These are phyloP conservation scores for Chymomyza caudatula DNA, from an alignment of 2,888 invertebrate genomes.

Conservation along the genomic window DNA sequence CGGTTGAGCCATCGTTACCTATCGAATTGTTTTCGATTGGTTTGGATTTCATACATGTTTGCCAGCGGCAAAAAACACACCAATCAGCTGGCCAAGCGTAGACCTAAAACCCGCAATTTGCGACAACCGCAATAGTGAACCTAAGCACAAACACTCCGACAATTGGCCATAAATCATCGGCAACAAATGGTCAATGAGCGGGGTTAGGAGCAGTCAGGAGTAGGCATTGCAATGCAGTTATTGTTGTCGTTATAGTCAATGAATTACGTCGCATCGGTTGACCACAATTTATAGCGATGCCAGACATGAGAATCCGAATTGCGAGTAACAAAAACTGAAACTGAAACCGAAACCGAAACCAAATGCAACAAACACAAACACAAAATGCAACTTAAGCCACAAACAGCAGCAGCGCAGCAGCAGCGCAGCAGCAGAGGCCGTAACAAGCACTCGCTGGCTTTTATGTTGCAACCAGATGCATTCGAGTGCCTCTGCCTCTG, in stretches of 20 bases:
- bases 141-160: conserved; percentile 30
- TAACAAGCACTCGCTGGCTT: conserved; percentile 48
- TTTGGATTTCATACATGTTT: conserved; percentile 12
- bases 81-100: conserved; percentile 34
- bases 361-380: neutral
- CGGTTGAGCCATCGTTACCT: neutral
- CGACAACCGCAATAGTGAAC: conserved; percentile 28
- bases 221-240: conserved; percentile 51
- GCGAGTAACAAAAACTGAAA: conserved; percentile 53
- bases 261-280: conserved; percentile 71
- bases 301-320: conserved; percentile 66
- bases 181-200: neutral
- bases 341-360: conserved; percentile 34
- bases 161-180: conserved; percentile 63
- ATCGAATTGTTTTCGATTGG: neutral
- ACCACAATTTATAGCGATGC: conserved; percentile 69
- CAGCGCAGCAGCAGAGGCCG: conserved; percentile 31
- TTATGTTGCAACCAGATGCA: conserved; percentile 53
- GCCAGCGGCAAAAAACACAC: conserved; percentile 24
- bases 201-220: neutral
- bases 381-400: conserved; percentile 37
- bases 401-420: conserved; percentile 24
- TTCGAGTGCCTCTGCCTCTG: neutral
- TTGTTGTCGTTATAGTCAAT: conserved; percentile 71
- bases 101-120: neutral